Percentiles rank a stretch among this genome's conserved stretches.
Evolutionary conservation across 2,888 invertebrate species (phyloP).

Genomic region (Ochropacha duplaris): DNA sequence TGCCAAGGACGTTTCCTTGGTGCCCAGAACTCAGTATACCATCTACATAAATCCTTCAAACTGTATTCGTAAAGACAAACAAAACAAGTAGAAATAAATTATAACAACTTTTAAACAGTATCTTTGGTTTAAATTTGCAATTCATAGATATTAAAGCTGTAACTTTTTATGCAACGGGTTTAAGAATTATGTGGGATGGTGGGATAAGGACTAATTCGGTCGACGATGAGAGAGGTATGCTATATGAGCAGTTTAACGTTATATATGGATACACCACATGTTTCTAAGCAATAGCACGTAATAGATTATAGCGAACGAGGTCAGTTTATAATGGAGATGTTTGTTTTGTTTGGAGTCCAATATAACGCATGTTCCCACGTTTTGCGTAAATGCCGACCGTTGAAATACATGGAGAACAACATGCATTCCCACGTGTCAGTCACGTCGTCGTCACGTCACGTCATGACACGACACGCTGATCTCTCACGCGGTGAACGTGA

Average conservation of each 20-base stretch:
- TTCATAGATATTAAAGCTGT: too few species aligned
- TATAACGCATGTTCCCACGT: constrained; percentile 43
- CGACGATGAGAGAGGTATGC: neutral
- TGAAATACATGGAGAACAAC: constrained; percentile 6
- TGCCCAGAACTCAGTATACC: too few species aligned
- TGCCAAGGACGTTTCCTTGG: too few species aligned
- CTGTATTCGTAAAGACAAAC: neutral
- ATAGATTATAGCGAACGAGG: constrained; percentile 40
- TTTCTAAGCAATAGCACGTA: constrained; percentile 29
- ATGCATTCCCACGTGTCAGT: too few species aligned
- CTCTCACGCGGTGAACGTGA: too few species aligned
- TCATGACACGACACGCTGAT: too few species aligned
- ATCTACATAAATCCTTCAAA: too few species aligned
- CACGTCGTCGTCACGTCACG: too few species aligned
- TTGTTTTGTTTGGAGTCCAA: constrained; percentile 40
- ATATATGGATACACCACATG: constrained; percentile 30
- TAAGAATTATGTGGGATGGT: too few species aligned
- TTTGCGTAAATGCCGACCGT: constrained; percentile 24
- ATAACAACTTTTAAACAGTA: too few species aligned
- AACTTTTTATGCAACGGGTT: too few species aligned
- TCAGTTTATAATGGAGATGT: constrained; percentile 46
- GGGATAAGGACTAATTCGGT: neutral
- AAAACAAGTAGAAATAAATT: neutral
- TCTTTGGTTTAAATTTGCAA: too few species aligned
- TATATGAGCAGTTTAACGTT: neutral